Percentiles rank a stretch among this genome's conserved stretches.
Evolutionary conservation across 2,888 invertebrate genomes (phyloP).

Genomic region (Parnassius smintheus): DNA sequence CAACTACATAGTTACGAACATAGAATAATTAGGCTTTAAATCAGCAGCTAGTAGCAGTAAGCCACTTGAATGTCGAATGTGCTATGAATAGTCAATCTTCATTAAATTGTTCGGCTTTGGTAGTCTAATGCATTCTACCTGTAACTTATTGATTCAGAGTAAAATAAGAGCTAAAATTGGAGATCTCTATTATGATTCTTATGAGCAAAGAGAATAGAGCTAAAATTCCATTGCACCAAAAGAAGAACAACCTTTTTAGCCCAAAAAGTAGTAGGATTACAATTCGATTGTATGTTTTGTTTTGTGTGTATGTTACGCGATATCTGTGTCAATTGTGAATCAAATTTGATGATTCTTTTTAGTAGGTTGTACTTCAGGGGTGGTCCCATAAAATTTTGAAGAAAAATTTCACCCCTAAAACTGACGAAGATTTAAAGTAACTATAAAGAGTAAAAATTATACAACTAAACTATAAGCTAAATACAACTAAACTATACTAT

Average conservation of each 20-base stretch:
- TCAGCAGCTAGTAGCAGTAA: conserved; percentile 76
- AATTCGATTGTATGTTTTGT: no score
- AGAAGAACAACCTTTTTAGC: background rate
- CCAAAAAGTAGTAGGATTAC: no score
- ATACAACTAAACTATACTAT: no score
- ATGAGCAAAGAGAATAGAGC: background rate
- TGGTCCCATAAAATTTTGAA: no score
- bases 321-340: no score
- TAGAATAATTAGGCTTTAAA: conserved; percentile 78
- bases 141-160: conserved; percentile 32
- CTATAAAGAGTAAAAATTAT: no score
- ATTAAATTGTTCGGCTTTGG: conserved; percentile 79
- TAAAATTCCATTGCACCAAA: background rate
- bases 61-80: conserved; percentile 73
- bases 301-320: no score
- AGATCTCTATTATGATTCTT: background rate
- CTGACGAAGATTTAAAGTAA: no score
- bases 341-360: no score
- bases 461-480: no score
- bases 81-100: conserved; percentile 79
- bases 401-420: no score
- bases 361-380: background rate
- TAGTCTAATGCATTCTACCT: conserved; percentile 65
- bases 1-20: conserved; percentile 67
- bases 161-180: conserved; percentile 2